Evolutionary conservation across 2,797 vertebrate genomes (phyloP).

Genomic region (Enteromius viviparus): DNA sequence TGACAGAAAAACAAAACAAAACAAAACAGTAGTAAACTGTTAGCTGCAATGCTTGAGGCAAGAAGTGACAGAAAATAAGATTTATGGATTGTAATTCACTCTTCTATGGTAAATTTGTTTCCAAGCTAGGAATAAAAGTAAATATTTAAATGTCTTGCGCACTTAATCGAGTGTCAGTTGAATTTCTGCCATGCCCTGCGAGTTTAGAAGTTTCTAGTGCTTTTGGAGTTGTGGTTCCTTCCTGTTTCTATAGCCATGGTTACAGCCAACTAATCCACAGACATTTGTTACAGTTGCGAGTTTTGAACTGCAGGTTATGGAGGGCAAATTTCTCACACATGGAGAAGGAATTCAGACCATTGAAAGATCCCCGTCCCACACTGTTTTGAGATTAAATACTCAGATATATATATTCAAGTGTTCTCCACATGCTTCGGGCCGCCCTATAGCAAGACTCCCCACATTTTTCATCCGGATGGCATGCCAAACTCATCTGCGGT

Average conservation of each 20-base stretch:
- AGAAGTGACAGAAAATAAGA: constrained; percentile 14
- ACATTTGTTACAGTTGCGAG: constrained; percentile 51
- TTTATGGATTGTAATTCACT: constrained; percentile 13
- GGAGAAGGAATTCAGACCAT: constrained; percentile 58
- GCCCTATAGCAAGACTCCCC: constrained; percentile 49
- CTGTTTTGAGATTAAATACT: constrained; percentile 62
- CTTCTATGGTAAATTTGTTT: constrained; percentile 15
- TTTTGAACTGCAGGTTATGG: constrained; percentile 42
- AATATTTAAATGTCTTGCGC: constrained; percentile 25
- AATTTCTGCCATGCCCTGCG: background rate
- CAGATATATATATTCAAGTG: constrained; percentile 55
- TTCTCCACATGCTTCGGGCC: constrained; percentile 55
- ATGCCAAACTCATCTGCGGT: constrained; percentile 60
- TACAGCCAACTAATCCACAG: constrained; percentile 46
- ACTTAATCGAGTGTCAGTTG: constrained; percentile 32
- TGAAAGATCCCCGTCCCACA: constrained; percentile 53
- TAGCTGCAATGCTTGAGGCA: constrained; percentile 15
- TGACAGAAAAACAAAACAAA: background rate
- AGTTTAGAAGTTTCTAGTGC: constrained; percentile 44
- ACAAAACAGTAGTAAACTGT: background rate
- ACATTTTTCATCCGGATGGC: constrained; percentile 51
- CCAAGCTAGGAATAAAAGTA: constrained; percentile 3
- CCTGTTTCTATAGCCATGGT: constrained; percentile 42
- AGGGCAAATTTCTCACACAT: constrained; percentile 56
- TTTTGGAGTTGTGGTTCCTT: constrained; percentile 33